These are phyloP conservation scores for Poecile montanus DNA, from an alignment of 2,797 vertebrate genomes.

Conservation along the genomic window DNA sequence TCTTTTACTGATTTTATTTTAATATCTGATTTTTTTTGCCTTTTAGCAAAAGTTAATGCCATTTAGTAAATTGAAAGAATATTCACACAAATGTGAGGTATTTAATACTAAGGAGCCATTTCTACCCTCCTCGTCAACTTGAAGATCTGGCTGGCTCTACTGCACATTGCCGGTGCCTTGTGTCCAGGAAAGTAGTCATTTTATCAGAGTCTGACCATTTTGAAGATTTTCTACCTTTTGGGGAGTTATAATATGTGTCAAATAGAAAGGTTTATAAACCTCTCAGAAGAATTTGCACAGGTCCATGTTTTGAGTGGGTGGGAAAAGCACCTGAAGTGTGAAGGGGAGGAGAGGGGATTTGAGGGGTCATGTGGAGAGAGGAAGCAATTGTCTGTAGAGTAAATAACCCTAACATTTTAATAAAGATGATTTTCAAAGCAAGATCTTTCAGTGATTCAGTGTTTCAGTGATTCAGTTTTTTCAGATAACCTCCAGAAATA, in stretches of 20 bases:
- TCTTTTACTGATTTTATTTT: background rate
- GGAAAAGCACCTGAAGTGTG: background rate
- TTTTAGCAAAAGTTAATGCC: background rate
- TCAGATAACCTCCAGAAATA: background rate
- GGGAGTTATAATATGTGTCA: background rate
- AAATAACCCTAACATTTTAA: background rate
- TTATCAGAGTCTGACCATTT: background rate
- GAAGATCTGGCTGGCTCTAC: background rate
- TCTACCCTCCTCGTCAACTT: background rate
- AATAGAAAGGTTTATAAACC: background rate
- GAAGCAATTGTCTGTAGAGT: background rate
- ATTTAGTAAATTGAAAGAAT: background rate
- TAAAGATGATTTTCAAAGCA: background rate
- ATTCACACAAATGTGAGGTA: background rate
- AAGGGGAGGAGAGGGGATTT: background rate
- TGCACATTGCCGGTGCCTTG: background rate
- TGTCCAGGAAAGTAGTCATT: background rate
- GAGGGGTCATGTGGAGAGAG: background rate
- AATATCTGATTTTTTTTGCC: background rate
- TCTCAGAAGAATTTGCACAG: background rate
- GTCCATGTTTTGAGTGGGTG: background rate
- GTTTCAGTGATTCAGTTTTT: too few relatives aligned
- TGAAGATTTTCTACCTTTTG: background rate
- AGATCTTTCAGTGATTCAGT: too few relatives aligned
- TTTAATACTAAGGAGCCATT: background rate